These are phyloP conservation scores for Sitophilus oryzae DNA, from an alignment of 1,140 invertebrate genomes.

Conservation along the genomic window DNA sequence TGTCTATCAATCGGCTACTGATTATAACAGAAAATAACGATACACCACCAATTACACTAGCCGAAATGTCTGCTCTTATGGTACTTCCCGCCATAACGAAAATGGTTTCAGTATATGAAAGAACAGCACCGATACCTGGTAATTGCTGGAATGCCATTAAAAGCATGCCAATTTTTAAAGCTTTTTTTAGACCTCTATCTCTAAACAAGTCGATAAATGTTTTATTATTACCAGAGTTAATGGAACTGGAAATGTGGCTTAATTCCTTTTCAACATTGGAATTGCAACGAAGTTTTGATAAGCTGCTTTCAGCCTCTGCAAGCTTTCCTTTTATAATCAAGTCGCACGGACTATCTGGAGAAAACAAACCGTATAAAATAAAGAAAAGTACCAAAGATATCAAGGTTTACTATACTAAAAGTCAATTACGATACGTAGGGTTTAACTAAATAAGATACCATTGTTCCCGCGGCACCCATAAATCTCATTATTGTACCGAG, in stretches of 20 bases:
- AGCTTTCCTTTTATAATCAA: constrained; percentile 13
- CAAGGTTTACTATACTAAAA: no score
- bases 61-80: constrained; percentile 44
- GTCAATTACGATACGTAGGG: no score
- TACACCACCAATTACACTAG: constrained; percentile 50
- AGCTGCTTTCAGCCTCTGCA: constrained; percentile 10
- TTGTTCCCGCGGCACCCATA: no score
- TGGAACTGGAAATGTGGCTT: no score
- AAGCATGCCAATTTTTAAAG: constrained; percentile 60
- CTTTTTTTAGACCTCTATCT: constrained; percentile 52
- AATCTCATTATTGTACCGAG: no score
- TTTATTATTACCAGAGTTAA: no score
- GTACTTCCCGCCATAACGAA: constrained; percentile 56
- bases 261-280: no score
- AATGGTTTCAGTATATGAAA: constrained; percentile 71
- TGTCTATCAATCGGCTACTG: constrained; percentile 18
- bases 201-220: constrained; percentile 52
- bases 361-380: no score
- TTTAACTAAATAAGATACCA: no score
- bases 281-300: constrained; percentile 23
- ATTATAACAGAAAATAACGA: constrained; percentile 5
- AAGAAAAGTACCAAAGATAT: no score
- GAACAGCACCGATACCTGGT: constrained; percentile 72
- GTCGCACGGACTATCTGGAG: constrained; percentile 68
- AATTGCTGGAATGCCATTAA: constrained; percentile 69